Percentiles rank a stretch among this genome's conserved stretches.
Evolutionary conservation across 2,888 invertebrate genomes (phyloP).

Genomic region (Bembecia ichneumoniformis): DNA sequence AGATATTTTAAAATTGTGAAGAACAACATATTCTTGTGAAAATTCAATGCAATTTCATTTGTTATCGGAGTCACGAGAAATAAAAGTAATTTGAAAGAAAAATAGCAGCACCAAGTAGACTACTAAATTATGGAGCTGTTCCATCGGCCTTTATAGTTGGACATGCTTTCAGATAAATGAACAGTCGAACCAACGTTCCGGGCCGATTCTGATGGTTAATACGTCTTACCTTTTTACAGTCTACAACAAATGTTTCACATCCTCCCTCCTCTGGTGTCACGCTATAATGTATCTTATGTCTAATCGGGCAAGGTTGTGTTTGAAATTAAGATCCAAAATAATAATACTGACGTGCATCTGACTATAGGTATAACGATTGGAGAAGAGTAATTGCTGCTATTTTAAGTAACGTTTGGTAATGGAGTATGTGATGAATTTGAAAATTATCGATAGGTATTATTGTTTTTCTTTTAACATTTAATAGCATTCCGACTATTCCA

Average conservation of each 20-base stretch:
- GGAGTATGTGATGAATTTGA: not conserved
- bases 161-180: constrained; percentile 58
- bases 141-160: constrained; percentile 18
- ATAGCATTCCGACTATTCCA: too few species aligned
- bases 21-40: too few species aligned
- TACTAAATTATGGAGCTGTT: constrained; percentile 44
- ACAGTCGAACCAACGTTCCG: constrained; percentile 25
- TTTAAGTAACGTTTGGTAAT: constrained; percentile 1
- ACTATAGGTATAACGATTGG: not conserved
- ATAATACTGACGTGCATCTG: too few species aligned
- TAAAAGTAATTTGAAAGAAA: constrained; percentile 17
- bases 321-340: too few species aligned
- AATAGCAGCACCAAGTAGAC: constrained; percentile 22
- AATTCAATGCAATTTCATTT: not conserved
- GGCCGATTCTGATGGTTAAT: constrained; percentile 27
- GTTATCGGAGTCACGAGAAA: not conserved
- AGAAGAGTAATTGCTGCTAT: constrained; percentile 45
- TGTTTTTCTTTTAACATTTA: too few species aligned
- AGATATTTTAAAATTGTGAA: too few species aligned
- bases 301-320: too few species aligned
- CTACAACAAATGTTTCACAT: not conserved
- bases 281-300: too few species aligned
- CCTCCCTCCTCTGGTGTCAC: too few species aligned
- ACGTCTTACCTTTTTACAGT: constrained; percentile 15
- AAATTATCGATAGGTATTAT: too few species aligned